Evolutionary conservation across 2,888 invertebrate species (phyloP).

Genomic region (Pollenia angustigena): DNA sequence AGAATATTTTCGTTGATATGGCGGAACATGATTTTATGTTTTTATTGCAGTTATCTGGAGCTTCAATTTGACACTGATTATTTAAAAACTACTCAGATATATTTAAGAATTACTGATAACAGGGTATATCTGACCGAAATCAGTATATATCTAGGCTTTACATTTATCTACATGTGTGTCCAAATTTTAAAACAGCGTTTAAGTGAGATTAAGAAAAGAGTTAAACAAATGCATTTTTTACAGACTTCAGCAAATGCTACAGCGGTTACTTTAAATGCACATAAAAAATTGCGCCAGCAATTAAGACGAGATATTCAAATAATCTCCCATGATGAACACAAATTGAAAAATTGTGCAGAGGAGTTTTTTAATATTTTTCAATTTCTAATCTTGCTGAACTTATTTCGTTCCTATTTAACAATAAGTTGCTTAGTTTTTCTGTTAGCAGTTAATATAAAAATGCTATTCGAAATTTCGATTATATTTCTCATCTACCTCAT

Average conservation of each 20-base stretch:
- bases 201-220: conserved; percentile 39
- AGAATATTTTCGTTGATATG: no score
- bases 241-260: neutral
- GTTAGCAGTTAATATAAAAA: conserved; percentile 59
- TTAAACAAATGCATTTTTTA: conserved; percentile 31
- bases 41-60: no score
- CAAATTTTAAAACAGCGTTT: conserved; percentile 36
- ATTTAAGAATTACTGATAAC: no score
- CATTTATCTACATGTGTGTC: conserved; percentile 41
- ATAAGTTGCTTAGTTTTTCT: conserved; percentile 66
- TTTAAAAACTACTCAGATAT: no score
- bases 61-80: no score
- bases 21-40: no score
- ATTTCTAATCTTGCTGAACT: conserved; percentile 71
- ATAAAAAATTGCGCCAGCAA: conserved; percentile 68
- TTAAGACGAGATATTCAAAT: conserved; percentile 67
- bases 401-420: conserved; percentile 72
- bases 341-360: conserved; percentile 51
- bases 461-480: neutral
- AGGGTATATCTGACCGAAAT: neutral
- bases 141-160: neutral
- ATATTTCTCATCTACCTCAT: neutral
- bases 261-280: neutral
- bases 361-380: conserved; percentile 68
- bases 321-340: conserved; percentile 62